These are phyloP conservation scores for Salvelinus fontinalis DNA, from an alignment of 2,113 vertebrate species.

Conservation along the genomic window DNA sequence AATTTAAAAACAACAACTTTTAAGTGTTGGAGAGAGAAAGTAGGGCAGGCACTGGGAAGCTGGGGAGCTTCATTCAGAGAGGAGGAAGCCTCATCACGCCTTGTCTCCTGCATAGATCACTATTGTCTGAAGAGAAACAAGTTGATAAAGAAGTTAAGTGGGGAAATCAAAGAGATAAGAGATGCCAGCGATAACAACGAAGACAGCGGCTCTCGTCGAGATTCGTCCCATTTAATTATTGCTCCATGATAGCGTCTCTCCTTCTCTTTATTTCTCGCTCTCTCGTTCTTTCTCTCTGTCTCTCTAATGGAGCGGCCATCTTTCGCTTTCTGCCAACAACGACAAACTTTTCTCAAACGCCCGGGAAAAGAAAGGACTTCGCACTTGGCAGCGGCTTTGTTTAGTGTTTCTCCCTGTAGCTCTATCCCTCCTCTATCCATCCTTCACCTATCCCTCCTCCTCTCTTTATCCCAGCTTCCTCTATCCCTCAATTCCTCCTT, in stretches of 20 bases:
- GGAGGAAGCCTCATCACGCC: not conserved
- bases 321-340: constrained; percentile 50
- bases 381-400: constrained; percentile 39
- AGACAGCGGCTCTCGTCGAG: constrained; percentile 36
- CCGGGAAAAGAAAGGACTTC: constrained; percentile 38
- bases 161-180: constrained; percentile 62
- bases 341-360: constrained; percentile 57
- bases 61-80: constrained; percentile 15
- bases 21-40: constrained; percentile 33
- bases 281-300: constrained; percentile 15
- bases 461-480: not conserved
- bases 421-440: not conserved
- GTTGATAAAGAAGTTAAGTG: constrained; percentile 58
- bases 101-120: constrained; percentile 49
- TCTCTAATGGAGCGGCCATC: constrained; percentile 11
- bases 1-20: constrained; percentile 50
- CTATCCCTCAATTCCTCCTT: not conserved
- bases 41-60: constrained; percentile 41
- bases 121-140: constrained; percentile 53
- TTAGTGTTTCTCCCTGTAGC: constrained; percentile 35
- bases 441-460: not conserved
- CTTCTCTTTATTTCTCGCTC: constrained; percentile 21
- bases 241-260: constrained; percentile 45
- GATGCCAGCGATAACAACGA: constrained; percentile 56
- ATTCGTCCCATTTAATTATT: constrained; percentile 62